These are phyloP conservation scores for Ceratoteleas bidentatus DNA, from an alignment of 1,140 invertebrate species.

Conservation along the genomic window DNA sequence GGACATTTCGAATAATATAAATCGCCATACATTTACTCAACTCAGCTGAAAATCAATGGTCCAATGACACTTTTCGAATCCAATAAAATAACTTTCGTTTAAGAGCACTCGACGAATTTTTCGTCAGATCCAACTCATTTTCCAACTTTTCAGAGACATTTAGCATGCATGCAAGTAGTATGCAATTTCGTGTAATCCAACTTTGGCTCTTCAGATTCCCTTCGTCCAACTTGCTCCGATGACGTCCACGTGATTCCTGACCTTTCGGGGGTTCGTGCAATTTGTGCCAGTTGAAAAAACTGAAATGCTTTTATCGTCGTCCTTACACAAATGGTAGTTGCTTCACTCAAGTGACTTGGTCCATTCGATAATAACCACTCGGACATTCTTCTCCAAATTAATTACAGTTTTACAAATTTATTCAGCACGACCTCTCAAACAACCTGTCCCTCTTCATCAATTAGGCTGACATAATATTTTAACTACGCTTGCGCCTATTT, in stretches of 20 bases:
- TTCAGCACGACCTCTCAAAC: no score
- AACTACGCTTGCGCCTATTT: no score
- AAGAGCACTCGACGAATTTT: slow-evolving; percentile 19
- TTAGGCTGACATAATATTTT: no score
- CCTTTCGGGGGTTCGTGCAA: slow-evolving; percentile 46
- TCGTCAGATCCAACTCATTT: slow-evolving; percentile 15
- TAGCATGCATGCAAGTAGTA: slow-evolving; percentile 35
- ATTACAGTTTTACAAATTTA: no score
- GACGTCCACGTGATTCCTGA: slow-evolving; percentile 55
- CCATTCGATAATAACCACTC: no score
- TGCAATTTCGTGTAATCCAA: slow-evolving; percentile 46
- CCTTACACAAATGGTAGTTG: slow-evolving; percentile 7
- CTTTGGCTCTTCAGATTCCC: slow-evolving; percentile 32
- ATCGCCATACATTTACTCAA: no score
- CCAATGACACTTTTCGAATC: neutral
- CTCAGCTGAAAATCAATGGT: no score
- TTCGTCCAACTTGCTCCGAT: slow-evolving; percentile 30
- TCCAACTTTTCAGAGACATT: slow-evolving; percentile 37
- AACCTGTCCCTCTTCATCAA: no score
- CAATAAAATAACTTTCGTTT: slow-evolving; percentile 22
- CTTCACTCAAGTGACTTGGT: no score
- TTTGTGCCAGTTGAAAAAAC: slow-evolving; percentile 42
- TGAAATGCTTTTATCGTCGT: slow-evolving; percentile 30
- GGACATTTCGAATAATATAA: no score
- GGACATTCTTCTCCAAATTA: no score